phyloP scores from a whole-genome alignment of 2,888 invertebrate genomes.

The Calephelis perditalis region DNA sequence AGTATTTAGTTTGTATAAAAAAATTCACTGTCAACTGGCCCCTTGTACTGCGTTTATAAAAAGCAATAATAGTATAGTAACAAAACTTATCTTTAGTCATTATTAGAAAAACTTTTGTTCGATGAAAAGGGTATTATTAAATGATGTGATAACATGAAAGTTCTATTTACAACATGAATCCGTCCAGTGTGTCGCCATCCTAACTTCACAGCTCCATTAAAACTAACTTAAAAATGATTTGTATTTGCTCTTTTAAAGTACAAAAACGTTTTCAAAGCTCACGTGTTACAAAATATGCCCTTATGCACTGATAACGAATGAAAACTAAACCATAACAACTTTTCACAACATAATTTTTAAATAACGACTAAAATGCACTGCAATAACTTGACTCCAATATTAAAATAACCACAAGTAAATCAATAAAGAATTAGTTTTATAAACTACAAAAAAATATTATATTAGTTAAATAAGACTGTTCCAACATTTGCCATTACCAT shows the following conservation, averaged over 20 bases:
- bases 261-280: background rate
- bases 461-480: no score
- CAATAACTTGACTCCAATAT: no score
- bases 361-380: background rate
- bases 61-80: conserved; percentile 2
- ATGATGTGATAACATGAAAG: no score
- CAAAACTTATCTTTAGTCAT: no score
- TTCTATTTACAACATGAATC: conserved; percentile 8
- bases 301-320: background rate
- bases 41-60: conserved; percentile 6
- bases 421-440: no score
- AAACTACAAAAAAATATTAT: no score
- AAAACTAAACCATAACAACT: background rate
- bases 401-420: no score
- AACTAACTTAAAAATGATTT: conserved; percentile 6
- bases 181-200: conserved; percentile 4
- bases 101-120: no score
- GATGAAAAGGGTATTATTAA: no score
- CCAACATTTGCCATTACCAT: no score
- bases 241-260: conserved; percentile 11
- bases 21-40: conserved; percentile 14
- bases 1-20: conserved; percentile 17
- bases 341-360: conserved; percentile 9
- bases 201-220: conserved; percentile 12
- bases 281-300: conserved; percentile 1